These are phyloP conservation scores for Cataglyphis cursor DNA, from an alignment of 2,888 invertebrate species.

Conservation along the genomic window DNA sequence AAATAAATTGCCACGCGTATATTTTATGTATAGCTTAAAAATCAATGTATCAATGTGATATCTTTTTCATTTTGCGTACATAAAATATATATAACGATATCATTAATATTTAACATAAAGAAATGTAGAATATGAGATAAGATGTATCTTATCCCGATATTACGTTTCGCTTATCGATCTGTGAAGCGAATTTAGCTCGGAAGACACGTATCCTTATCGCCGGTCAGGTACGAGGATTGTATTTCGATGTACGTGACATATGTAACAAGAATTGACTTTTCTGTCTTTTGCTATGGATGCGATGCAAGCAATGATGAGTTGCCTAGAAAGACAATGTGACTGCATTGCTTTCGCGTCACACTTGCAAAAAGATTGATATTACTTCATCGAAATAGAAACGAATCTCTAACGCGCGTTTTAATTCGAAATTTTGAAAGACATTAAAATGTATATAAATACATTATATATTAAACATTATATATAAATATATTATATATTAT, in stretches of 20 bases:
- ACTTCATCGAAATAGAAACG: constrained; percentile 1
- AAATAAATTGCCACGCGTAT: background rate
- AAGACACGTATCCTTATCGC: background rate
- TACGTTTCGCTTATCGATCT: background rate
- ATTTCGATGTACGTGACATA: constrained; percentile 65
- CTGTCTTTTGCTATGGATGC: background rate
- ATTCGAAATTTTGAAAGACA: background rate
- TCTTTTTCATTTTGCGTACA: background rate
- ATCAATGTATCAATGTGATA: too few relatives aligned
- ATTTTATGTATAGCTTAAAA: background rate
- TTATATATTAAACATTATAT: background rate
- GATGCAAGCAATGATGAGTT: constrained; percentile 56
- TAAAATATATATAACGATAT: constrained; percentile 2
- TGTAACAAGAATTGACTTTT: constrained; percentile 65
- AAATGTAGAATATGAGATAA: background rate
- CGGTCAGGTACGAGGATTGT: constrained; percentile 29
- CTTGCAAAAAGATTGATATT: constrained; percentile 10
- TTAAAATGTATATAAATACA: background rate
- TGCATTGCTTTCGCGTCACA: constrained; percentile 13
- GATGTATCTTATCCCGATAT: background rate
- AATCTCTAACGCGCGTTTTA: background rate
- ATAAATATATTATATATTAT: background rate
- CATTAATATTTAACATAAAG: background rate
- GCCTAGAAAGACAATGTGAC: constrained; percentile 9
- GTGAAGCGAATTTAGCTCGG: background rate